Percentiles rank a stretch among this genome's conserved stretches.
Evolutionary conservation across 2,888 invertebrate species (phyloP).

Genomic region (Nipponacmea schrenckii): DNA sequence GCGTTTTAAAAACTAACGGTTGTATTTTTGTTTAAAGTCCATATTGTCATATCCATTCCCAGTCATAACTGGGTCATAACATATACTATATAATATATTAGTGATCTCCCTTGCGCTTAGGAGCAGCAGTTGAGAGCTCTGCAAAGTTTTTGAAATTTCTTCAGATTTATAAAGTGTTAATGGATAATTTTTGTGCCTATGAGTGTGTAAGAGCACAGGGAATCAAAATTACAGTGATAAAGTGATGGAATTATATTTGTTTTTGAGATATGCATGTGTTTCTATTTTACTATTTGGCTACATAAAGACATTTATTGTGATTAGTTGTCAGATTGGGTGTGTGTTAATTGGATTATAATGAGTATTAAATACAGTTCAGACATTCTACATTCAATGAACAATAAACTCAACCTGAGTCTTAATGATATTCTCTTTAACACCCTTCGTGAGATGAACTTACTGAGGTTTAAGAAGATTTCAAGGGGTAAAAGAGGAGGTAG

Average conservation of each 20-base stretch:
- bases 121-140: too few relatives aligned
- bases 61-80: too few relatives aligned
- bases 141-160: too few relatives aligned
- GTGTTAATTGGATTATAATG: neutral
- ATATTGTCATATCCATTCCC: too few relatives aligned
- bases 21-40: too few relatives aligned
- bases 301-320: neutral
- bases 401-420: neutral
- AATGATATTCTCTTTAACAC: neutral
- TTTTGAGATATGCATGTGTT: neutral
- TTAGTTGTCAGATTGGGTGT: neutral
- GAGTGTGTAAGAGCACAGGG: neutral
- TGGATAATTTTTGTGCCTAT: too few relatives aligned
- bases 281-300: neutral
- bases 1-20: too few relatives aligned
- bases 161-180: too few relatives aligned
- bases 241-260: neutral
- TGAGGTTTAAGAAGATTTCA: neutral
- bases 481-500: neutral
- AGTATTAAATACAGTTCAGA: neutral
- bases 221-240: neutral
- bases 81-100: too few relatives aligned
- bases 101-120: too few relatives aligned
- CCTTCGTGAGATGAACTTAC: conserved; percentile 3
- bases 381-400: neutral